These are phyloP conservation scores for Denticeps clupeoides DNA, from an alignment of 2,797 vertebrate genomes.

Conservation along the genomic window DNA sequence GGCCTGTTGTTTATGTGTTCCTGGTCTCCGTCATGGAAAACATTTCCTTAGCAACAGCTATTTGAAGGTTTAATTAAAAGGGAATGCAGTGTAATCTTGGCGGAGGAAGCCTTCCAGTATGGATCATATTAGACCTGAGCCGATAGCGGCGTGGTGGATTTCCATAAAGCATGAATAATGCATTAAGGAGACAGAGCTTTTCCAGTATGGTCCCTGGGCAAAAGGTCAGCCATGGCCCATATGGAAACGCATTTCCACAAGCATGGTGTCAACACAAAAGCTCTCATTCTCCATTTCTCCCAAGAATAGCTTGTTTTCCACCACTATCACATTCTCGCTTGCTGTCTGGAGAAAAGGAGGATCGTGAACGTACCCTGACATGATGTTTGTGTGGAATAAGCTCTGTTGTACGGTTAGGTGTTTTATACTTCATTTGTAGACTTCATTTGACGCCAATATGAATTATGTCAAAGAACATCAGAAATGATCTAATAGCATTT, in stretches of 20 bases:
- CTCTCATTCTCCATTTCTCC: neutral
- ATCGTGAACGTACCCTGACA: neutral
- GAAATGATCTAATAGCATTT: no score
- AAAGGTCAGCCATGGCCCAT: slow-evolving; percentile 16
- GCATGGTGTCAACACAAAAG: neutral
- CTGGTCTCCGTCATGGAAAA: slow-evolving; percentile 15
- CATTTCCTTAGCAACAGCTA: slow-evolving; percentile 11
- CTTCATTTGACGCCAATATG: no score
- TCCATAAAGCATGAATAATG: slow-evolving; percentile 22
- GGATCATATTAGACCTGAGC: neutral
- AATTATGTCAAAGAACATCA: no score
- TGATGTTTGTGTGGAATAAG: neutral
- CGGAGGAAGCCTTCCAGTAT: neutral
- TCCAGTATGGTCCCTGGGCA: slow-evolving; percentile 24
- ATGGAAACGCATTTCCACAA: slow-evolving; percentile 12
- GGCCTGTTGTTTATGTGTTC: slow-evolving; percentile 19
- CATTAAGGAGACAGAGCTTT: slow-evolving; percentile 24
- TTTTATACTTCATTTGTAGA: no score
- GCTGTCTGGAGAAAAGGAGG: neutral
- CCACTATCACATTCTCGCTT: neutral
- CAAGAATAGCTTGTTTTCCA: neutral
- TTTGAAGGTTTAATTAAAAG: slow-evolving; percentile 15
- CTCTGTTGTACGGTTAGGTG: no score
- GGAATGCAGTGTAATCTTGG: slow-evolving; percentile 8
- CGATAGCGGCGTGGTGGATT: neutral